Base-by-base conservation (phyloP, 2,797 vertebrate genomes). In the Sebastes hubbsi region DNA sequence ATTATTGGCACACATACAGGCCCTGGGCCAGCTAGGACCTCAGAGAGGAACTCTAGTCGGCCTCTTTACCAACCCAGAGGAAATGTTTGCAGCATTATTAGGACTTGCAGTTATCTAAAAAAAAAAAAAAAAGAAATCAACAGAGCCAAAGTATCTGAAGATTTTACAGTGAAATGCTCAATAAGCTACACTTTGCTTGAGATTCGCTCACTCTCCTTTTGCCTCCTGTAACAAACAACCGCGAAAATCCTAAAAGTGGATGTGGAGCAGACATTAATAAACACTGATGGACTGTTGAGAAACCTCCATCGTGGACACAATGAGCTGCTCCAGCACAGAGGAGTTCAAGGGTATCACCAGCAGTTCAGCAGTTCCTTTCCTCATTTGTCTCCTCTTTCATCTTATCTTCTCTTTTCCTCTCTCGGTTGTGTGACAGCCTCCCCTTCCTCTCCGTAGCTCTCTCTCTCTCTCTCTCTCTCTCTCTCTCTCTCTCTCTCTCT, bases 51-150 rank as follows among this genome's bases (percentile, higher is more conserved):
- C 56, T 75, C 62, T 46, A 75, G 27, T 77, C 78, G 66, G 60
- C 65, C 81, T 63, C 68, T 80, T 59, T 67, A 76, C 68, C 61
- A 79, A 83, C 69, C 80, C 59, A 86, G 55, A 92, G 81, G 59
- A 89, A 88, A 88, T 75, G 66, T 86, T 85, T 90, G 89, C 93
- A 94, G 94, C 91, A 93, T 89, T 81, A 80, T 89, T 83, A 90
- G 84, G 91, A 91, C 82, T 88, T 82, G 55, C 79, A 89, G 67
- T 79, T 78, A 70, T 80, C 66, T 69, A 52, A 27, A 69, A 27
- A 42, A 27, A 80, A 56, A 74, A 55, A 11, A 74, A 58, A 69
- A 59, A 3, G 32, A 78, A 82, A 84, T 83, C 84, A 67, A 85
- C 69, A 89, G 72, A 85, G 78, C 63, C 62, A 60, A 69, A 42